Base-by-base conservation (phyloP, 2,888 invertebrate species). In the Tupiocoris notatus region DNA sequence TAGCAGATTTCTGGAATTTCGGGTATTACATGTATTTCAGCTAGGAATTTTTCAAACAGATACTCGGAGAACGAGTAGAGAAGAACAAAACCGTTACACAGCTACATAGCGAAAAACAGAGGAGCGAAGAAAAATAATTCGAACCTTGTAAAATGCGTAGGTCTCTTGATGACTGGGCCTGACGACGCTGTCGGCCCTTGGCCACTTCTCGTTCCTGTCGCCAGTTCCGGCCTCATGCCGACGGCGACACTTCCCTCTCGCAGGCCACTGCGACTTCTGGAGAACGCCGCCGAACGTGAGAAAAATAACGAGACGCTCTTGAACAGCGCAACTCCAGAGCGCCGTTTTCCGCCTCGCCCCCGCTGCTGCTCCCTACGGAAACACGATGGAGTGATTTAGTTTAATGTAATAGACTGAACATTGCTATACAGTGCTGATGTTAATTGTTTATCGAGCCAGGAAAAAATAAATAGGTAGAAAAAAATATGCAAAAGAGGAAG, bases 301-400 rank as follows among this genome's bases (percentile, higher is more conserved):
- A 68, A 67, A 21, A 23, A 68, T 16, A 76, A 23, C 56, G 76
- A 62, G 67, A 76, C 76, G 76, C 68, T 76, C 22, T 70, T 67
- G 65, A 76, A 76, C 61, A 76, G 76, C 67, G 76, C 76, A 67
- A 76, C 76, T 68, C 76, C 76, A 6, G 76, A 68, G 18, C 61
- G 56, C 22, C 76, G 68, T 56, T 63, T 68, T 62, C 22, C 61
- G 68, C 54, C 21, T 17, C 76, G 76, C 67, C 76, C 56, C 56
- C 68, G 67, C 22, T 1, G n/a, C 16, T 65, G 39, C 7, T 39
- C 39, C 39, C 39, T 39, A 39, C 3, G 39, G 16, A 20, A 20
- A 1, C n/a, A n/a, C n/a, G n/a, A n/a, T n/a, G n/a, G n/a, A n/a
- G n/a, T n/a, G n/a, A n/a, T n/a, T 63, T 7, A n/a, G 6, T 63